Percentiles rank a stretch among this genome's conserved stretches.
These are phyloP conservation scores for Pterostichus niger DNA, from an alignment of 2,888 invertebrate species.

Conservation along the genomic window DNA sequence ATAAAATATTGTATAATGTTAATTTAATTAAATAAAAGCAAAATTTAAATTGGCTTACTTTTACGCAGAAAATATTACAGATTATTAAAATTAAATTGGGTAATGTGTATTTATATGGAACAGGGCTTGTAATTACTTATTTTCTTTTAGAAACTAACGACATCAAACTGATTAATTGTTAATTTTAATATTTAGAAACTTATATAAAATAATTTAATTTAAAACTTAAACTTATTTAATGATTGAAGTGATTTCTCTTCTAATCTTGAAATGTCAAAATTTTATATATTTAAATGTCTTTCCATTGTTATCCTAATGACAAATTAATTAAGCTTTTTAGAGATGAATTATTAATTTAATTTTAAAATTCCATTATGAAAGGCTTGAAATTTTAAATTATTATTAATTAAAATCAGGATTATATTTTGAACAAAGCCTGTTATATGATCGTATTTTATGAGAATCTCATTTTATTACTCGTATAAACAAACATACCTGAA, in stretches of 20 bases:
- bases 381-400: neutral
- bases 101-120: too few species aligned
- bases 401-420: slow-evolving; percentile 2
- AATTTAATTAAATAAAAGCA: too few species aligned
- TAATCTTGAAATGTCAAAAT: too few species aligned
- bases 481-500: neutral
- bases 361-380: neutral
- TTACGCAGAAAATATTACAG: too few species aligned
- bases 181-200: neutral
- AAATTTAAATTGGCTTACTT: too few species aligned
- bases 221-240: too few species aligned
- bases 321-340: neutral
- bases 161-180: neutral
- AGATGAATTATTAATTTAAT: slow-evolving; percentile 11
- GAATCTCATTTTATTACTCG: neutral
- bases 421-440: neutral
- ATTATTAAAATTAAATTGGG: too few species aligned
- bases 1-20: too few species aligned
- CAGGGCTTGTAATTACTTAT: too few species aligned
- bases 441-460: neutral
- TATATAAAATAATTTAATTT: too few species aligned
- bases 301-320: neutral
- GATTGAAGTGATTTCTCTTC: too few species aligned
- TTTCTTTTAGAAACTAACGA: too few species aligned
- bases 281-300: neutral